phyloP scores from a whole-genome alignment of 92 coral and sea anemone genomes.

The Phenganax marumi region DNA sequence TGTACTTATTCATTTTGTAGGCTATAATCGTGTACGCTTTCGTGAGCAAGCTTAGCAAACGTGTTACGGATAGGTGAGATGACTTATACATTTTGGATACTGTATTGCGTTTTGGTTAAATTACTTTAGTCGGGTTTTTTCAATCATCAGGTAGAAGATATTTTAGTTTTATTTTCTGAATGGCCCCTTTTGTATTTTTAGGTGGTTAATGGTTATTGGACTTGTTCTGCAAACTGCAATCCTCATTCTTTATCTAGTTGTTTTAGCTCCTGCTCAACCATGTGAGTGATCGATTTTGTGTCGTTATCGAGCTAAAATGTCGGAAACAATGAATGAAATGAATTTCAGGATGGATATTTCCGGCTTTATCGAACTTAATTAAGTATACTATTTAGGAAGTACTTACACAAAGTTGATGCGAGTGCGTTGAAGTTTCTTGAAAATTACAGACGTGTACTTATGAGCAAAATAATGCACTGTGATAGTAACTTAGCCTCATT shows the following conservation, averaged over 20 bases:
- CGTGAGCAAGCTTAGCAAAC: slow-evolving; percentile 70
- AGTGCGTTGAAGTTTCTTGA: neutral
- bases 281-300: slow-evolving; percentile 60
- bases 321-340: neutral
- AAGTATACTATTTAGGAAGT: too few relatives aligned
- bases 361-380: too few relatives aligned
- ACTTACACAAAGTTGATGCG: neutral
- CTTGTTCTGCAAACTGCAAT: slow-evolving; percentile 63
- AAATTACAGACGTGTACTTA: neutral
- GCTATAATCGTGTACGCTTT: slow-evolving; percentile 71
- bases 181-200: slow-evolving; percentile 30
- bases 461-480: too few relatives aligned
- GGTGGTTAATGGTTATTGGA: slow-evolving; percentile 93
- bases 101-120: too few relatives aligned
- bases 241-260: slow-evolving; percentile 65
- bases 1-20: slow-evolving; percentile 39
- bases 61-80: slow-evolving; percentile 76
- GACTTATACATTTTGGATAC: neutral
- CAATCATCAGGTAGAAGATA: neutral
- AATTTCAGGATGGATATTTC: too few relatives aligned
- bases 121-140: neutral
- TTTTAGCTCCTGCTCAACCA: slow-evolving; percentile 78
- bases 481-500: too few relatives aligned
- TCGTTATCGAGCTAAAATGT: too few relatives aligned
- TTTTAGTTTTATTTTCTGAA: neutral